Conservation (phyloP, 2,113 vertebrate species). For the Okapia johnstoni region DNA sequence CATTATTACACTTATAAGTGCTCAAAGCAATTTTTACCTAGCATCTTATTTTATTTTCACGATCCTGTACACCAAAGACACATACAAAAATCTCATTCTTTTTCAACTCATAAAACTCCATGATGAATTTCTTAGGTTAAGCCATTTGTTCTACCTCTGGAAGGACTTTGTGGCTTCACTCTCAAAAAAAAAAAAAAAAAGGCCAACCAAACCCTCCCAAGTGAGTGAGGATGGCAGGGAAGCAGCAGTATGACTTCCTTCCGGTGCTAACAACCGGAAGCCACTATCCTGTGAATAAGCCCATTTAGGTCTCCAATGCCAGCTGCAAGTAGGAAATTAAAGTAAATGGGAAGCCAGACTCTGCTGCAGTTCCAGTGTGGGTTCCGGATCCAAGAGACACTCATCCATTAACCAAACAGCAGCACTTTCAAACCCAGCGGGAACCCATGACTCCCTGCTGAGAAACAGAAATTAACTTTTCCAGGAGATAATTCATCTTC, state of each 20-base stretch:
- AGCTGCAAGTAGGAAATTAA: conserved; percentile 76
- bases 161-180: not conserved
- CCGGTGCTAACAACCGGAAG: conserved; percentile 55
- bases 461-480: conserved; percentile 78
- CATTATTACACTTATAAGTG: not conserved
- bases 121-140: not conserved
- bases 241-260: conserved; percentile 45
- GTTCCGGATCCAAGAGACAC: conserved; percentile 65
- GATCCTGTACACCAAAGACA: not conserved
- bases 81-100: not conserved
- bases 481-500: conserved; percentile 75
- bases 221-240: not conserved
- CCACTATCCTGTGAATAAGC: conserved; percentile 73
- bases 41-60: not conserved
- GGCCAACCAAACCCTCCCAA: not conserved
- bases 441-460: conserved; percentile 70
- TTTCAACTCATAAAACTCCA: not conserved
- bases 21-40: not conserved
- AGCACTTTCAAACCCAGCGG: conserved; percentile 75
- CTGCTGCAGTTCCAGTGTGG: conserved; percentile 60
- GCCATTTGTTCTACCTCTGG: not conserved
- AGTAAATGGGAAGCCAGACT: conserved; percentile 66
- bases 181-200: not conserved
- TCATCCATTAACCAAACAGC: conserved; percentile 75
- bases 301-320: conserved; percentile 65